These are phyloP conservation scores for Aphidoletes aphidimyza DNA, from an alignment of 2,888 invertebrate species.

Conservation along the genomic window DNA sequence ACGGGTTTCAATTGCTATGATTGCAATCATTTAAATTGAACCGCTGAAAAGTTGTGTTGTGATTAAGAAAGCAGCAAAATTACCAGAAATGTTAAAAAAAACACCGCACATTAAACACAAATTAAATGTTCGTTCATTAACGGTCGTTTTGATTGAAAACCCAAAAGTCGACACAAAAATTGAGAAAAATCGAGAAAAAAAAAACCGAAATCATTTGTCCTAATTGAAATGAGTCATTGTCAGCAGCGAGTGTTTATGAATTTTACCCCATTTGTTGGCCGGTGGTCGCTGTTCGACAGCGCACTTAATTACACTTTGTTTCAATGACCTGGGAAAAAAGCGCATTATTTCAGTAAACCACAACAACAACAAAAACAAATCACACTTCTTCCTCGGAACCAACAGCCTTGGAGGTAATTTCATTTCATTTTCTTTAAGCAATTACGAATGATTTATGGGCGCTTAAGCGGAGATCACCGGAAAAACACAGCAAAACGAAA, in stretches of 20 bases:
- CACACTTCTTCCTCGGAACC: background rate
- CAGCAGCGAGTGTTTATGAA: background rate
- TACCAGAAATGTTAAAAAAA: too few species aligned
- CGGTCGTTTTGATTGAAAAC: background rate
- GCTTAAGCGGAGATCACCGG: background rate
- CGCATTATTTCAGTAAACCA: too few species aligned
- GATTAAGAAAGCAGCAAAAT: background rate
- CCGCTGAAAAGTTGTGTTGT: background rate
- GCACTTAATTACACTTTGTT: constrained; percentile 34
- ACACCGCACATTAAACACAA: background rate
- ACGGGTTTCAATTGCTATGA: constrained; percentile 1
- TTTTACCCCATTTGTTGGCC: background rate
- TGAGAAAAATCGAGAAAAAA: too few species aligned
- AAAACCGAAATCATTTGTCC: background rate
- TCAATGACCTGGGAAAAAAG: background rate
- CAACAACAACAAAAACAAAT: background rate
- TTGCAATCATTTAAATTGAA: constrained; percentile 3
- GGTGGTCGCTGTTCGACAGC: background rate
- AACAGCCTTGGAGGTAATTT: background rate
- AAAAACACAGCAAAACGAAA: background rate
- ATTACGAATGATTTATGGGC: constrained; percentile 25
- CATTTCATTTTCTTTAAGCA: constrained; percentile 30
- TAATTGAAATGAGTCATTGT: constrained; percentile 18
- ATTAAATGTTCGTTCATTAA: too few species aligned
- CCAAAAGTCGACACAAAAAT: background rate